phyloP scores from a whole-genome alignment of 2,797 vertebrate genomes.

The Pseudopleuronectes americanus region DNA sequence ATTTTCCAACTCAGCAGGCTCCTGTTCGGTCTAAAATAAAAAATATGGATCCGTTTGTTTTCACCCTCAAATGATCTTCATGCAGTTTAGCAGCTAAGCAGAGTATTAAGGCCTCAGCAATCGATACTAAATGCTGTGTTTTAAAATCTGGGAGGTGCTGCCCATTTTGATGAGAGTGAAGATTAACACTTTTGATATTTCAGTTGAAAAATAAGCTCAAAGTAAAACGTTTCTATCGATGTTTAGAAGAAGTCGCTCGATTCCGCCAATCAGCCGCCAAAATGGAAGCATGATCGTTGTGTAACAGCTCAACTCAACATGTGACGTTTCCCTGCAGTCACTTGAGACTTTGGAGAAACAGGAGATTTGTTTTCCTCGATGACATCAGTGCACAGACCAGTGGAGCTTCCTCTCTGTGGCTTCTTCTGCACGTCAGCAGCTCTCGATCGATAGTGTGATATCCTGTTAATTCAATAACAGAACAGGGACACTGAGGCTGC shows the following conservation, averaged over 20 bases:
- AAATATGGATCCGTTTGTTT: constrained; percentile 8
- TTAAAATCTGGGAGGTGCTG: constrained; percentile 9
- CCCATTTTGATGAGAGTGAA: background rate
- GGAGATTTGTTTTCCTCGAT: background rate
- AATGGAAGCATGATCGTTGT: too few relatives aligned
- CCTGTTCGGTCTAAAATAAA: background rate
- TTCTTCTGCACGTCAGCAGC: constrained; percentile 24
- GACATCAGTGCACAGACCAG: background rate
- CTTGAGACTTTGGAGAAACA: too few relatives aligned
- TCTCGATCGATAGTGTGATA: constrained; percentile 10
- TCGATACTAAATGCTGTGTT: constrained; percentile 6
- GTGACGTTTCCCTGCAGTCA: background rate
- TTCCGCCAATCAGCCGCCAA: too few relatives aligned
- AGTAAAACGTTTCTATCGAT: too few relatives aligned
- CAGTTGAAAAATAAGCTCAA: too few relatives aligned
- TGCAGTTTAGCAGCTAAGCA: constrained; percentile 4
- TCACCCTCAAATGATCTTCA: background rate
- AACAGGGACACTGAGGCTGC: background rate
- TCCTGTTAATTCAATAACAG: constrained; percentile 1
- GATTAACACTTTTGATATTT: background rate
- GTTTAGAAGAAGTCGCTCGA: too few relatives aligned
- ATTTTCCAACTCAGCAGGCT: constrained; percentile 2
- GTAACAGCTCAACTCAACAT: too few relatives aligned
- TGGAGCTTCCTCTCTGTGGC: constrained; percentile 2
- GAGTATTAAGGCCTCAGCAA: background rate